Evolutionary conservation across 2,888 invertebrate genomes (phyloP), one percentile per base, ranked within the genome.

Genomic region (Chaetogeoica ovagalla): DNA sequence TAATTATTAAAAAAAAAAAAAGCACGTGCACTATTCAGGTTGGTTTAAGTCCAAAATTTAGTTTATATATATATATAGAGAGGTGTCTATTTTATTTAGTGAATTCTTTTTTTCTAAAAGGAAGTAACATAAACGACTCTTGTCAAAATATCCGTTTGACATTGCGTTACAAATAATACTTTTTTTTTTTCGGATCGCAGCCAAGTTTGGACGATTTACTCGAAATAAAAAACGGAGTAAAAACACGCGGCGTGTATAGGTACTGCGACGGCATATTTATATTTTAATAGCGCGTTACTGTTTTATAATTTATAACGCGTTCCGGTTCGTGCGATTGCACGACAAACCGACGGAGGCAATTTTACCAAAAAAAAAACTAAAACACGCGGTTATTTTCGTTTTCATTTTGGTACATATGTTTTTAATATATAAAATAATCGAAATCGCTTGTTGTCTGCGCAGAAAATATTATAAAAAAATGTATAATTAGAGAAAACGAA

Each of bases 41-140:
- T 59, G 68, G 57, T 59, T 59, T 43, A n/a, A 43, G 23, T 66
- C 75, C 75, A 66, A 66, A 48, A 48, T 48, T 9, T 48, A 48
- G 15, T 48, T 13, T 76, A 19, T 19, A 55, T 7, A 19, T 55
- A 55, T 55, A 59, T 76, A n/a, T 17, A n/a, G 30, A 21, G 19
- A 21, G 19, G 52, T 76, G 39, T 68, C 48, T 11, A n/a, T 48
- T 7, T 43, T 43, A 15, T 13, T 68, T 76, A 43, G 21, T 59
- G 43, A 59, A 76, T 59, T 76, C 57, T 76, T 59, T 68, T 43
- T 11, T 66, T 76, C 66, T 68, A 68, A 68, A 66, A 68, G 75
- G 75, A 68, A 68, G 75, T 68, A 60, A 59, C 43, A n/a, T n/a
- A 23, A 59, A 66, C 57, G 75, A 57, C 19, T 76, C 48, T 68